Percentiles rank a stretch among this genome's conserved stretches.
phyloP scores from a whole-genome alignment of 2,113 vertebrate species.

The Ceratotherium simum region DNA sequence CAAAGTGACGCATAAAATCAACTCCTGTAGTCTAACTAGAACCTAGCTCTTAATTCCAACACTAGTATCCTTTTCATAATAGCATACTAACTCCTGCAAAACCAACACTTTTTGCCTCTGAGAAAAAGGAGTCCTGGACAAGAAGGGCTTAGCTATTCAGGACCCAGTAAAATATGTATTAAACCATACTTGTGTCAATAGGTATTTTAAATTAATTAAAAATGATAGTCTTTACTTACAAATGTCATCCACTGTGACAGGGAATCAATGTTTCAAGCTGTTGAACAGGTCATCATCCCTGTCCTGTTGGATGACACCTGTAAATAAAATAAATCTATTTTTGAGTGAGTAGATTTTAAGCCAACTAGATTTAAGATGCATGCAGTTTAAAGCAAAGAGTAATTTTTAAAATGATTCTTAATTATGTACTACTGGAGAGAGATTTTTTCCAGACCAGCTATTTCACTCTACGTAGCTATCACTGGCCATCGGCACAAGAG shows the following conservation, averaged over 20 bases:
- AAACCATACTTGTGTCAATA: conserved; percentile 31
- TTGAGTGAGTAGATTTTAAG: conserved; percentile 79
- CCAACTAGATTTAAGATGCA: conserved; percentile 73
- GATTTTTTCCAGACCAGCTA: background rate
- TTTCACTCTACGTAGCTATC: background rate
- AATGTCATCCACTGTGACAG: conserved; percentile 83
- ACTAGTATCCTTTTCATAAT: background rate
- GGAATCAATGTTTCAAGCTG: conserved; percentile 81
- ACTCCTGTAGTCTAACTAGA: background rate
- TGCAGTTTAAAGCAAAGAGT: conserved; percentile 69
- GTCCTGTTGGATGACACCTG: conserved; percentile 83
- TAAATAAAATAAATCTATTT: conserved; percentile 85
- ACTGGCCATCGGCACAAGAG: background rate
- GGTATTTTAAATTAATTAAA: conserved; percentile 69
- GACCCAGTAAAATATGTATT: conserved; percentile 39
- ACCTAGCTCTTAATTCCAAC: background rate
- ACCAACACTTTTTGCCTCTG: background rate
- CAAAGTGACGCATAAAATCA: background rate
- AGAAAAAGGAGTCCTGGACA: background rate
- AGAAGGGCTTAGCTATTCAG: conserved; percentile 19
- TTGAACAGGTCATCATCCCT: conserved; percentile 81
- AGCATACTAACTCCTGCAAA: background rate
- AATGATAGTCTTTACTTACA: conserved; percentile 79
- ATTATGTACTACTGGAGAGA: background rate
- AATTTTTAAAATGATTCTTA: conserved; percentile 27